phyloP scores from a whole-genome alignment of 2,113 vertebrate genomes.

The Pan paniscus region DNA sequence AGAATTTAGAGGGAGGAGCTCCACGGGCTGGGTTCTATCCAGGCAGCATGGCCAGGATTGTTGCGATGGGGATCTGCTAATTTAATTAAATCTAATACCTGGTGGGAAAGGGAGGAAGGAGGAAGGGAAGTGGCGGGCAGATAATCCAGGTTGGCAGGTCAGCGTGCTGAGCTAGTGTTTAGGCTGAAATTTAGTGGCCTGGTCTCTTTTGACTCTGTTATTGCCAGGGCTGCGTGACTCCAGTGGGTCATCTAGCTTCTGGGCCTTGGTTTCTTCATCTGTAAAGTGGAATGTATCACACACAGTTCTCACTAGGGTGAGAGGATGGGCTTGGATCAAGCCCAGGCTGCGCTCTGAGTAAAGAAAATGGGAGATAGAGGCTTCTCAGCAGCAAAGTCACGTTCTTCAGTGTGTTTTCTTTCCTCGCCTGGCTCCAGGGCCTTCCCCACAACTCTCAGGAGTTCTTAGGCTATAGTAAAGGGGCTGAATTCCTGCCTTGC shows the following conservation, averaged over 20 bases:
- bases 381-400: not conserved
- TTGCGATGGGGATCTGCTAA: slow-evolving; percentile 59
- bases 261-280: not conserved
- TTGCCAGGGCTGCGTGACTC: not conserved
- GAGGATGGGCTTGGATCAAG: not conserved
- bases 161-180: not conserved
- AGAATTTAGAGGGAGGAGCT: slow-evolving; percentile 50
- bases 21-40: slow-evolving; percentile 32
- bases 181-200: slow-evolving; percentile 22
- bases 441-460: not conserved
- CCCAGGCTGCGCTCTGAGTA: not conserved
- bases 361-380: not conserved
- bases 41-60: slow-evolving; percentile 21
- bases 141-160: slow-evolving; percentile 37
- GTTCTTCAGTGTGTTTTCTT: not conserved
- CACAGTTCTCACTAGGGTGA: not conserved
- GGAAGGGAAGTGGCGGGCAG: not conserved
- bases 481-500: not conserved
- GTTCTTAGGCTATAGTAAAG: not conserved
- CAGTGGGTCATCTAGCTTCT: not conserved
- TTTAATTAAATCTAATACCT: slow-evolving; percentile 74
- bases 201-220: not conserved
- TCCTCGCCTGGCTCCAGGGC: not conserved
- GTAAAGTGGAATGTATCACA: not conserved
- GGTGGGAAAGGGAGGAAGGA: slow-evolving; percentile 24